phyloP scores from a whole-genome alignment of 1,140 invertebrate species.

The Fopius arisanus region DNA sequence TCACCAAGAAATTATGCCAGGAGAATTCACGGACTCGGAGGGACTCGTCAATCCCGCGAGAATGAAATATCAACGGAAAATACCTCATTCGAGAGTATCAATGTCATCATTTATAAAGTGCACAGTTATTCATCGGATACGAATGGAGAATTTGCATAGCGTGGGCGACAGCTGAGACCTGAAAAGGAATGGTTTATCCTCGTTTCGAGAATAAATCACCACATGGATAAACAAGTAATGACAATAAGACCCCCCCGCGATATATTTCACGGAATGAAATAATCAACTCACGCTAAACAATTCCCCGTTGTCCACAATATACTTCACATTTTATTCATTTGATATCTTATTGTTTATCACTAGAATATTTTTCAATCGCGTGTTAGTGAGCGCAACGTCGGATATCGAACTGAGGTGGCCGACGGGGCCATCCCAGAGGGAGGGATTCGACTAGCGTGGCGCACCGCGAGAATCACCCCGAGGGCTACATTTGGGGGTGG shows the following conservation, averaged over 20 bases:
- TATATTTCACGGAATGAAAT: too few species aligned
- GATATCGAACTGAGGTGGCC: constrained; percentile 27
- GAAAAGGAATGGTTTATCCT: too few species aligned
- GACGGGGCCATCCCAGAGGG: background rate
- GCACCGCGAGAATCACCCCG: background rate
- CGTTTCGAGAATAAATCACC: too few species aligned
- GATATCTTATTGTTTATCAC: background rate
- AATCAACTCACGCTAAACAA: too few species aligned
- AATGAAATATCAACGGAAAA: background rate
- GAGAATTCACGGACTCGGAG: background rate
- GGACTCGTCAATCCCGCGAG: background rate
- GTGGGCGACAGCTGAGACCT: background rate
- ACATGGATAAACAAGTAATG: too few species aligned
- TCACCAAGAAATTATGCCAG: background rate
- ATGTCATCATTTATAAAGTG: background rate
- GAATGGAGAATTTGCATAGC: background rate
- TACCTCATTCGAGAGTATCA: background rate
- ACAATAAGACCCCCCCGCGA: background rate
- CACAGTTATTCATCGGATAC: background rate
- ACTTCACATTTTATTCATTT: too few species aligned
- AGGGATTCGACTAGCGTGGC: background rate
- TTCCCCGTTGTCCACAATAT: too few species aligned
- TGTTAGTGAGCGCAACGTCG: background rate
- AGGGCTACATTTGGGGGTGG: background rate
- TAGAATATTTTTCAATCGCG: background rate